A percentile compares a stretch with the other conserved stretches of the same genome.
phyloP scores from a whole-genome alignment of 2,888 invertebrate species.

The Coremacera marginata region DNA sequence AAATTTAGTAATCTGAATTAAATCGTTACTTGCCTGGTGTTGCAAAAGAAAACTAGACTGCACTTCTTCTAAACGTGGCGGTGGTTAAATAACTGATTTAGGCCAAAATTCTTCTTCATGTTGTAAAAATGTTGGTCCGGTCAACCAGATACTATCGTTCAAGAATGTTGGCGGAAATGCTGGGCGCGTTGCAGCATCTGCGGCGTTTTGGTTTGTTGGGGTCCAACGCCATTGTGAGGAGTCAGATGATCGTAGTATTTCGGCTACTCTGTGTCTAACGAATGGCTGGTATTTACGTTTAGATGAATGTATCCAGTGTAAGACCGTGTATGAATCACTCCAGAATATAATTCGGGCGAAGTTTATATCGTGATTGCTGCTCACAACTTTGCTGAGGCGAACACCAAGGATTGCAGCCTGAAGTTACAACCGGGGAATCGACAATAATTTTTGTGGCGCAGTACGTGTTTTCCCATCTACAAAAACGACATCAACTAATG shows the following conservation, averaged over 20 bases:
- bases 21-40: background rate
- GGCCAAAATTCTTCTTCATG: constrained; percentile 37
- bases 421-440: constrained; percentile 19
- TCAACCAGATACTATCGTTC: constrained; percentile 34
- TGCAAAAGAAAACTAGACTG: background rate
- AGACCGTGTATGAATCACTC: too few species aligned
- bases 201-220: too few species aligned
- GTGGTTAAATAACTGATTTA: background rate
- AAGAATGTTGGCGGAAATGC: constrained; percentile 22
- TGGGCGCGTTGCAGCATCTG: constrained; percentile 20
- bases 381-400: background rate
- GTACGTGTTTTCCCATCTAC: too few species aligned
- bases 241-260: too few species aligned
- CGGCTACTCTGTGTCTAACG: background rate
- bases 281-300: background rate
- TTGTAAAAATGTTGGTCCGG: constrained; percentile 36
- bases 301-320: too few species aligned
- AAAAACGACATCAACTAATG: background rate
- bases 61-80: constrained; percentile 30
- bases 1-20: constrained; percentile 22
- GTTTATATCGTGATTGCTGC: background rate
- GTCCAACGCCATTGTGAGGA: background rate
- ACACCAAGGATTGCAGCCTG: background rate
- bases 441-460: background rate
- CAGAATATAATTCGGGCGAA: background rate